A percentile compares a stretch with the other conserved stretches of the same genome.
Conservation (phyloP, 2,113 vertebrate species). For the Corynorhinus townsendii region DNA sequence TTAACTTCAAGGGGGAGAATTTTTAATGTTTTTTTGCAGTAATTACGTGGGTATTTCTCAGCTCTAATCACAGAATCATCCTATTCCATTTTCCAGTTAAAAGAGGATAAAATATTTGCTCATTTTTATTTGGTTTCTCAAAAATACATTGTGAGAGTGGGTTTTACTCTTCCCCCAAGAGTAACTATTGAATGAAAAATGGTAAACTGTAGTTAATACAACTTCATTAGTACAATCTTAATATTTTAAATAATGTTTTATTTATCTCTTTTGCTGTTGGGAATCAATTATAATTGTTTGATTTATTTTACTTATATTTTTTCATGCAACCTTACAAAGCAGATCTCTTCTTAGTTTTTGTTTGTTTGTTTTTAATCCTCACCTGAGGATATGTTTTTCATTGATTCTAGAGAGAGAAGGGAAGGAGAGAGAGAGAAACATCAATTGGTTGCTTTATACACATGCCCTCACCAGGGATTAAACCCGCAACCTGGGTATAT, state of each 20-base stretch:
- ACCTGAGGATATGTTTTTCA: not conserved
- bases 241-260: not conserved
- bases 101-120: not conserved
- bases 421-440: not conserved
- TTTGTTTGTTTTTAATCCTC: not conserved
- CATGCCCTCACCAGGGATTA: not conserved
- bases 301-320: not conserved
- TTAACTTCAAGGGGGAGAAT: not conserved
- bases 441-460: not conserved
- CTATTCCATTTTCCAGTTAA: constrained; percentile 23
- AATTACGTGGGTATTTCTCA: not conserved
- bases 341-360: not conserved
- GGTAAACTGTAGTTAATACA: not conserved
- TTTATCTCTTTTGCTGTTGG: not conserved
- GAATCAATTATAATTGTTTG: not conserved
- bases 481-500: not conserved
- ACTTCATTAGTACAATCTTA: not conserved
- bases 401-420: not conserved
- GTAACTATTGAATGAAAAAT: not conserved
- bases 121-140: not conserved
- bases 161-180: not conserved
- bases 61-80: not conserved
- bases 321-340: not conserved
- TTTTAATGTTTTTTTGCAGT: not conserved
- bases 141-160: not conserved